These are phyloP conservation scores for Peromyscus californicus DNA, from an alignment of 2,113 vertebrate species.

Conservation along the genomic window DNA sequence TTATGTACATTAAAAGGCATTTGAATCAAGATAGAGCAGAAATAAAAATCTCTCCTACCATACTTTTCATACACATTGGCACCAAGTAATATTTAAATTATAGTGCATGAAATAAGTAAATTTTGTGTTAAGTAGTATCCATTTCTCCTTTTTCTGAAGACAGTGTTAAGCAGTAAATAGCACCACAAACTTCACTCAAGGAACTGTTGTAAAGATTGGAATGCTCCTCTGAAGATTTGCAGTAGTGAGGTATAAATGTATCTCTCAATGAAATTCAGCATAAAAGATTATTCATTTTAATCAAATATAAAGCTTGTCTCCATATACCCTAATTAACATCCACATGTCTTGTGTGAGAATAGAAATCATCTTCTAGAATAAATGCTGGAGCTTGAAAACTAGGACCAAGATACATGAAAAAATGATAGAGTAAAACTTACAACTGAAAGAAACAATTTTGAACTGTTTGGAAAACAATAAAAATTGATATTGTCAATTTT, in stretches of 20 bases:
- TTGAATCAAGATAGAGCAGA: not conserved
- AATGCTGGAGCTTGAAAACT: conserved; percentile 2
- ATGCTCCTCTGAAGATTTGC: not conserved
- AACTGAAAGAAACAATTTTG: not conserved
- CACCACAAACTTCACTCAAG: not conserved
- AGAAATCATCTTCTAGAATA: not conserved
- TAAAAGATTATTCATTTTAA: not conserved
- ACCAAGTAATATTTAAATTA: not conserved
- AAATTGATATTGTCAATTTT: not conserved
- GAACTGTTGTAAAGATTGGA: not conserved
- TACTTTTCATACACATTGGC: not conserved
- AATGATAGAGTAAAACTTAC: not conserved
- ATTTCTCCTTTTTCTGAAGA: not conserved
- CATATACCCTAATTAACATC: not conserved
- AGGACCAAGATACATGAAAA: not conserved
- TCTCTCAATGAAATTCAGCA: not conserved
- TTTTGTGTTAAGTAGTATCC: not conserved
- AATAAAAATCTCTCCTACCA: not conserved
- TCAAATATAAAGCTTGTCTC: not conserved
- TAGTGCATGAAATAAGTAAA: not conserved
- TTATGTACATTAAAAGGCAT: not conserved
- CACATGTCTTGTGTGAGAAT: not conserved
- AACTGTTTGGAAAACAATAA: not conserved
- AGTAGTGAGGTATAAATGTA: not conserved
- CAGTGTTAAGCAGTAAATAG: not conserved